Evolutionary conservation across 64 coral and sea anemone genomes (phyloP), one percentile per base, ranked within the genome.

Genomic region (Stichodactyla mertensii): DNA sequence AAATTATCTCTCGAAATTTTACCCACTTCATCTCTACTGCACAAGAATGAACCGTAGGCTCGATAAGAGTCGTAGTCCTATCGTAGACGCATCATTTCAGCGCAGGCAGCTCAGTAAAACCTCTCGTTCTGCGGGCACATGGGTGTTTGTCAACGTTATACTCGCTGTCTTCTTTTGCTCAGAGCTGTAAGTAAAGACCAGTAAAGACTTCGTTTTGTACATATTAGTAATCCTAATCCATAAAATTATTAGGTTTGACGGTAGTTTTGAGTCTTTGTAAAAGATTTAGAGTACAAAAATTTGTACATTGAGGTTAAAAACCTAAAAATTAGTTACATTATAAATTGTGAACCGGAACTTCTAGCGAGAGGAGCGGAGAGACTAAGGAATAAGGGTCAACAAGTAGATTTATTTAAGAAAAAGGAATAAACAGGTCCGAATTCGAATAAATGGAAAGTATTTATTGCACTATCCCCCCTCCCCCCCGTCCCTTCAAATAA

Each of bases 71-170:
- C 85, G 90, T 83, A 95, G 87, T 52, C 91, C 94, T 24, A 84
- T 95, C 22, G 78, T 95, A 78, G 66, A 92, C 78, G 71, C 84
- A 59, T 86, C 90, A 52, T 95, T 87, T 82, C 90, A 88, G 5
- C 80, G 94, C 22, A 89, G 71, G 55, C 90, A 95, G 54, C 53
- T 95, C 71, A 95, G 84, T 59, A 95, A 86, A 53, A 84, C 77
- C 16, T 95, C 94, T 5, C 87, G 91, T 82, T 86, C 91, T 51
- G 94, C 94, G 3, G 92, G 92, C 88, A 95, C 94, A 20, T 95
- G 94, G 94, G 82, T 95, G 36, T 92, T 95, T 36, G 94, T 95
- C 16, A 95, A 95, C 86, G 64, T 95, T 27, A 82, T 92, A 71
- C 82, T 95, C 19, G 94, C 94, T 14, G 77, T 91, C 45, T 89